Evolutionary conservation across 2,888 invertebrate genomes (phyloP).

Genomic region (Lysandra coridon): DNA sequence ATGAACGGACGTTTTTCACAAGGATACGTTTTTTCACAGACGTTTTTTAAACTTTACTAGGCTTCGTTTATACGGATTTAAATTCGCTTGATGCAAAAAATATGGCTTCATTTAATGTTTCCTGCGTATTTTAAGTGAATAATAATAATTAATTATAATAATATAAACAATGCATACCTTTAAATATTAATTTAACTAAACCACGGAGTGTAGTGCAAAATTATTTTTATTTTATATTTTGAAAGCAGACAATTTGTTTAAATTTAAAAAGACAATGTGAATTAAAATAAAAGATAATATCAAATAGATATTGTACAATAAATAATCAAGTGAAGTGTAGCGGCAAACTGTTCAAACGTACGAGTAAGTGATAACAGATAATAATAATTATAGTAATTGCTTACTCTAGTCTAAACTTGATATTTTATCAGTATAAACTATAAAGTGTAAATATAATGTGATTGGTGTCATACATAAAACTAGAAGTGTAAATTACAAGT

Average conservation of each 20-base stretch:
- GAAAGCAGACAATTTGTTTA: too few relatives aligned
- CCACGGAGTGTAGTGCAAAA: neutral
- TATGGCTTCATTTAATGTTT: neutral
- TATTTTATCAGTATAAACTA: too few relatives aligned
- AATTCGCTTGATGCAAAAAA: neutral
- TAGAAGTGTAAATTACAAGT: neutral
- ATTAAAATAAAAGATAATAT: neutral
- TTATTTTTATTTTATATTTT: too few relatives aligned
- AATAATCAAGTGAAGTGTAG: neutral
- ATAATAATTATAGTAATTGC: too few relatives aligned
- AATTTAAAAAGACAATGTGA: too few relatives aligned
- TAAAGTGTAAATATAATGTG: neutral
- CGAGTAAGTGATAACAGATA: too few relatives aligned
- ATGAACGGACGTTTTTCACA: neutral
- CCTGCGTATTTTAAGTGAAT: neutral
- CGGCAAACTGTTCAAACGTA: too few relatives aligned
- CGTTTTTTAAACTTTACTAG: neutral
- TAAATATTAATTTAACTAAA: neutral
- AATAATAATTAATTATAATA: neutral
- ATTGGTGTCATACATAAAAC: neutral
- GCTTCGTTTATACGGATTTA: neutral
- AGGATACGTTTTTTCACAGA: neutral
- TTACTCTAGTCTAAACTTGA: too few relatives aligned
- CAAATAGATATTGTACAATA: neutral
- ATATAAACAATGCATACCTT: neutral